Evolutionary conservation across 2,888 invertebrate genomes (phyloP), one percentile per base, ranked within the genome.

Genomic region (Diogma glabrata): DNA sequence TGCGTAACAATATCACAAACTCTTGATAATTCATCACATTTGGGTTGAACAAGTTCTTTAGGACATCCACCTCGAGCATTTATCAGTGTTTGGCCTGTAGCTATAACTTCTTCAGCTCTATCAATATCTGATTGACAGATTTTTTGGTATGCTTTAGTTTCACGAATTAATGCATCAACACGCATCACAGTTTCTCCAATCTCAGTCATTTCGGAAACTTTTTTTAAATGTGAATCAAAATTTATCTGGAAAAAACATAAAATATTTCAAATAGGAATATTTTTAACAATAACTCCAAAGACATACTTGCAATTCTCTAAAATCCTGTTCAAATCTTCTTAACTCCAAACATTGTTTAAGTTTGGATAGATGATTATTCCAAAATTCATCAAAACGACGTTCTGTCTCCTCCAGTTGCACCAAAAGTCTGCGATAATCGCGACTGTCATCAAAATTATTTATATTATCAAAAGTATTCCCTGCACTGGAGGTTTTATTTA

Each of bases 391-490:
- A 70, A 97, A 95, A 57, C 90, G 88, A 61, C 83, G 79, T 71
- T 92, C 90, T 58, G 94, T 95, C 75, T 94, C 94, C 69, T 93
- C 93, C 64, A 94, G 73, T 73, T 94, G 93, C 53, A 91, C 86
- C 59, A 95, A 73, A 64, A 93, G 78, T 70, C 94, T 89, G 72
- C 60, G 75, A 67, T 65, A 65, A 65, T 66, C 67, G 64, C 68
- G 69, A 67, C 67, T 67, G 60, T 69, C 67, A 63, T 69, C 69
- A 66, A 66, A 64, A 63, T 65, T 64, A 60, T 57, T 57, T 51
- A 52, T 46, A 54, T 63, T 61, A 58, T 60, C 63, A 61, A 58
- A 63, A 60, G 61, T 57, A 60, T 63, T 64, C 69, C 67, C 68
- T 69, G 67, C 69, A 69, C 69, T 68, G 68, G 66, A 63, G 66